Evolutionary conservation across 2,113 vertebrate species (phyloP), one percentile per base, ranked within the genome.

Genomic region (Prunella himalayana): DNA sequence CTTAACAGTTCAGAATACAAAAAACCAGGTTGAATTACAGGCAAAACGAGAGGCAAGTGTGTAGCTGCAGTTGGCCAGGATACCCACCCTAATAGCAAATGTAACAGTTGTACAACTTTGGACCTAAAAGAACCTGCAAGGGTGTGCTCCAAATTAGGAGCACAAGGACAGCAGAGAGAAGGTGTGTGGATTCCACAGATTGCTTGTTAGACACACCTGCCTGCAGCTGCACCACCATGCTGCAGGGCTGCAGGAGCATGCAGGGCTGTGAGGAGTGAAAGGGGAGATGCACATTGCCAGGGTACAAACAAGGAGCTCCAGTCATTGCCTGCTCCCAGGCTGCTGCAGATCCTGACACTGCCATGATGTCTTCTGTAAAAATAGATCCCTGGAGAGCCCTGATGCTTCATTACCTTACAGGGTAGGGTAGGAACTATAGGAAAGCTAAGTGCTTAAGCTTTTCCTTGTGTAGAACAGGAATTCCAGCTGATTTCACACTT

Each of bases 221-320:
- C 72, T 69, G 37, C 72, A 76, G 22, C 20, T 39, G 17, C 30
- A 23, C 7, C 20, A 7, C 51, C 60, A 33, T 27, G 1, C 45
- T 31, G 14, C 35, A 10, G 47, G 37, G 14, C 35, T 85, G 64
- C 53, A 24, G 35, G 37, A 68, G 15, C 11, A 12, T 0, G 2
- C 1, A 5, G 25, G 22, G 14, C 31, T 77, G 6, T 4, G 33
- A 71, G 87, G 25, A 37, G 42, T n/a, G 35, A 31, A 35, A 33
- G 56, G 28, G 16, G 37, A 68, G 45, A 39, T 59, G 33, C 5
- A 15, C 33, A 1, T 5, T 54, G 45, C 9, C 20, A 17, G 22
- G 2, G 1, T 23, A n/a, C 17, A 31, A 45, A 23, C 0, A 0
- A 56, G 27, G 27, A 75, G 15, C 10, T 47, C 7, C 42, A 9